Conservation (phyloP, 1,140 invertebrate species). For the Oryctes rhinoceros region DNA sequence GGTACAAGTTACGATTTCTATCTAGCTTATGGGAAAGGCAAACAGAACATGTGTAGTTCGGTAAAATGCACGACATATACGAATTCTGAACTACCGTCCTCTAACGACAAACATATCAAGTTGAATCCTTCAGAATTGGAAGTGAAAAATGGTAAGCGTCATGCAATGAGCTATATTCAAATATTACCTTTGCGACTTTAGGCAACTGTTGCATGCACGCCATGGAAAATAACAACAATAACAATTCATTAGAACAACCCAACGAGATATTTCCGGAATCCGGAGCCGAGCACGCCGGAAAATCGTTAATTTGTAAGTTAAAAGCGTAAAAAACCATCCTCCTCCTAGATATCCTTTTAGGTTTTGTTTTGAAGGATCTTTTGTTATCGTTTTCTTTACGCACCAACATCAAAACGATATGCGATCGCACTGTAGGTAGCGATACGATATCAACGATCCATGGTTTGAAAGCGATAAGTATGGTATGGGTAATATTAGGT, state of each 20-base stretch:
- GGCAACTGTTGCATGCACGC: neutral
- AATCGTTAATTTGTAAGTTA: constrained; percentile 2
- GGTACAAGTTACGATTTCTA: constrained; percentile 70
- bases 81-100: constrained; percentile 48
- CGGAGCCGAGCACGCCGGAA: neutral
- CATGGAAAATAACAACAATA: constrained; percentile 1
- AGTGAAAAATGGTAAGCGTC: constrained; percentile 20
- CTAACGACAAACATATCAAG: constrained; percentile 45
- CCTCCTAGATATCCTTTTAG: constrained; percentile 46
- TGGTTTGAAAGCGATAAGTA: constrained; percentile 83
- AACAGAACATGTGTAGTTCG: constrained; percentile 49
- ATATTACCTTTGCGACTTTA: neutral
- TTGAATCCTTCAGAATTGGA: constrained; percentile 43
- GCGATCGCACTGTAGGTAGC: constrained; percentile 77
- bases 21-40: constrained; percentile 51
- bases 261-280: neutral
- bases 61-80: constrained; percentile 60
- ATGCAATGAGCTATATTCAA: neutral
- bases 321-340: neutral
- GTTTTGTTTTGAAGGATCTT: constrained; percentile 64
- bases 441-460: constrained; percentile 86
- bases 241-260: neutral
- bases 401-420: constrained; percentile 79
- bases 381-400: constrained; percentile 82
- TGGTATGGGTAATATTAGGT: constrained; percentile 92